Percentiles rank a stretch among this genome's conserved stretches.
These are phyloP conservation scores for Epizoanthus fatuus DNA, from an alignment of 92 coral and sea anemone species.

Conservation along the genomic window DNA sequence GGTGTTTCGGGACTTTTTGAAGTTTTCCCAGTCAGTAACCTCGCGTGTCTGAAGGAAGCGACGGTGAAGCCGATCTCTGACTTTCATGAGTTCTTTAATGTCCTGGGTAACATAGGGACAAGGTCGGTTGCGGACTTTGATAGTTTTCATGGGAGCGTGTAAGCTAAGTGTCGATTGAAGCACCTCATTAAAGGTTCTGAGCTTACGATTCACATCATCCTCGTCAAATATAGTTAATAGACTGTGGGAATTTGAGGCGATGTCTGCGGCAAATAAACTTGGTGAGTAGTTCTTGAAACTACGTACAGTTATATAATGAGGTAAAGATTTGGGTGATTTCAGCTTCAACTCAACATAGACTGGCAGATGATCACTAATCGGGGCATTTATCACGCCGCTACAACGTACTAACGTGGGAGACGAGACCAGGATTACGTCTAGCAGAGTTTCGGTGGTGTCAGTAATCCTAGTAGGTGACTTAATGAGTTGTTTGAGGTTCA, in stretches of 20 bases:
- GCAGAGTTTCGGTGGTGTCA: slow-evolving; percentile 51
- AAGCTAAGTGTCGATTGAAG: slow-evolving; percentile 35
- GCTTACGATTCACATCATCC: slow-evolving; percentile 21
- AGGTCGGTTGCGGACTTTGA: slow-evolving; percentile 14
- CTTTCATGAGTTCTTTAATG: slow-evolving; percentile 34
- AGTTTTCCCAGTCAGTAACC: slow-evolving; percentile 22
- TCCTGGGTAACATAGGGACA: slow-evolving; percentile 37
- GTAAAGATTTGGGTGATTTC: slow-evolving; percentile 26
- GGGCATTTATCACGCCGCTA: slow-evolving; percentile 57
- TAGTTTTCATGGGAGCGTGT: slow-evolving; percentile 19
- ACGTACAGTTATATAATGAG: slow-evolving; percentile 30
- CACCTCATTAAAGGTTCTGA: slow-evolving; percentile 23
- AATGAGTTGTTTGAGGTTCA: slow-evolving; percentile 70
- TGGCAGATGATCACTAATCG: slow-evolving; percentile 59
- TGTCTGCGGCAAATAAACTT: slow-evolving; percentile 18
- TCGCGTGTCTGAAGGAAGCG: slow-evolving; percentile 41
- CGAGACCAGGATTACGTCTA: slow-evolving; percentile 70
- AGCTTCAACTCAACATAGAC: slow-evolving; percentile 42
- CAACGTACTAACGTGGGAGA: slow-evolving; percentile 34
- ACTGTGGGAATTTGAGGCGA: background rate
- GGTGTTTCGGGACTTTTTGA: no score
- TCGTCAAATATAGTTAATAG: background rate
- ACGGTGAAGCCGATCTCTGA: slow-evolving; percentile 40
- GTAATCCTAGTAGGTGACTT: slow-evolving; percentile 73
- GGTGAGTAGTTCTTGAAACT: slow-evolving; percentile 46